Conservation (phyloP, 2,888 invertebrate genomes). For the Lasioglossum oenotherae region DNA sequence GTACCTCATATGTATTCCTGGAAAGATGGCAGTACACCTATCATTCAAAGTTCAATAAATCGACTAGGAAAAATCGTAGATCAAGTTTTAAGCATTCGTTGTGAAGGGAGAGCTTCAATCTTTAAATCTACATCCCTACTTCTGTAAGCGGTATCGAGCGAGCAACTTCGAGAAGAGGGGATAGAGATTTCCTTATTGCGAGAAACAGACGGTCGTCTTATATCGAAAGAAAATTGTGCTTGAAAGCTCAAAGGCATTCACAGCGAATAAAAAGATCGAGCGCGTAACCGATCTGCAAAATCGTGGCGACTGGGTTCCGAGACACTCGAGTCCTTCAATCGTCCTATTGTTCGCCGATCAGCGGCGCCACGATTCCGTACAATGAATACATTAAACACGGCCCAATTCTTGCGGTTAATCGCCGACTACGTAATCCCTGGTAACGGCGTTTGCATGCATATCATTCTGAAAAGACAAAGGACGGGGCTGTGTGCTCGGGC, state of each 20-base stretch:
- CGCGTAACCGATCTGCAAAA: not conserved
- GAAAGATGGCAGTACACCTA: too few relatives aligned
- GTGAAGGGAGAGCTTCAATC: too few relatives aligned
- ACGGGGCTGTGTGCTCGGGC: conserved; percentile 37
- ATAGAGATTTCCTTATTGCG: too few relatives aligned
- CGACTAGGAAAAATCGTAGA: too few relatives aligned
- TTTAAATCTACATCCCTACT: too few relatives aligned
- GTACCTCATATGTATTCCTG: too few relatives aligned
- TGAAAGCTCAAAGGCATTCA: not conserved
- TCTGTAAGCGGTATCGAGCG: too few relatives aligned
- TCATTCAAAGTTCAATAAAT: too few relatives aligned
- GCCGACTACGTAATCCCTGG: conserved; percentile 28
- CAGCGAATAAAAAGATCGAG: not conserved
- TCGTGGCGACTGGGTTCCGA: not conserved
- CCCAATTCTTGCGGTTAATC: conserved; percentile 42
- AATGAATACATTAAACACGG: conserved; percentile 48
- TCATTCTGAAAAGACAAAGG: conserved; percentile 62
- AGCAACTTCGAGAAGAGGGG: too few relatives aligned
- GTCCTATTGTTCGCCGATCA: conserved; percentile 28
- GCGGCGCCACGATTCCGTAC: conserved; percentile 14
- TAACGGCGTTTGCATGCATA: conserved; percentile 39
- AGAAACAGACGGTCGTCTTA: too few relatives aligned
- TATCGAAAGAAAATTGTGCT: not conserved
- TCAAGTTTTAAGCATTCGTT: too few relatives aligned
- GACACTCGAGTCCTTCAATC: conserved; percentile 31